Percentiles rank a stretch among this genome's conserved stretches.
Conservation (phyloP, 1,140 invertebrate genomes). For the Ostrea edulis region DNA sequence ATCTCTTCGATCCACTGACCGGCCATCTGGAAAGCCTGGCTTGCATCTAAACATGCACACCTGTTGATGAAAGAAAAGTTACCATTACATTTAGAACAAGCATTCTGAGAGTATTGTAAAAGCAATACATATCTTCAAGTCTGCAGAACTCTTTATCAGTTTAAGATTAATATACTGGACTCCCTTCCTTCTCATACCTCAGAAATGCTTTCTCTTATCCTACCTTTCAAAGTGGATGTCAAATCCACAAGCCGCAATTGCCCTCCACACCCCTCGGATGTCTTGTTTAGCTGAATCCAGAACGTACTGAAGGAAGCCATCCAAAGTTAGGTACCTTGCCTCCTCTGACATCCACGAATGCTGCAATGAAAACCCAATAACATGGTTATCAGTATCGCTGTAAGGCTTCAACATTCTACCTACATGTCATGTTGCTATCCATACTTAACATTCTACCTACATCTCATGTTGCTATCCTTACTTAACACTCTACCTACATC, state of each 20-base stretch:
- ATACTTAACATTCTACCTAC: too few relatives aligned
- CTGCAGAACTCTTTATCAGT: too few relatives aligned
- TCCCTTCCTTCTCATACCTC: neutral
- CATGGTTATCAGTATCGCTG: neutral
- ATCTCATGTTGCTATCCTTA: too few relatives aligned
- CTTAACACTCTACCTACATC: too few relatives aligned
- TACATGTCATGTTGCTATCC: too few relatives aligned
- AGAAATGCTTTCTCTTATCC: neutral
- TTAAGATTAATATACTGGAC: neutral
- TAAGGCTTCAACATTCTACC: too few relatives aligned
- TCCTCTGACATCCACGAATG: conserved; percentile 58
- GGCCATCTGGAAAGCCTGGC: conserved; percentile 73
- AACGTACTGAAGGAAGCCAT: conserved; percentile 77
- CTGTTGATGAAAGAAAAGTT: conserved; percentile 57
- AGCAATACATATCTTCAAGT: too few relatives aligned
- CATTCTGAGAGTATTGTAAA: too few relatives aligned
- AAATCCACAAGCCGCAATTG: conserved; percentile 76
- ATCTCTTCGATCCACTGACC: conserved; percentile 76
- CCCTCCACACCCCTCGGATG: conserved; percentile 74
- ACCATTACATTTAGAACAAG: neutral
- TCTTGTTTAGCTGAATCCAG: conserved; percentile 73
- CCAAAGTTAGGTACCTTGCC: conserved; percentile 73
- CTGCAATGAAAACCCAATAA: neutral
- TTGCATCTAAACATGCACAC: conserved; percentile 74
- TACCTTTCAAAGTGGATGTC: conserved; percentile 78